These are phyloP conservation scores for Scolopax rusticola DNA, from an alignment of 2,797 vertebrate species.

Conservation along the genomic window DNA sequence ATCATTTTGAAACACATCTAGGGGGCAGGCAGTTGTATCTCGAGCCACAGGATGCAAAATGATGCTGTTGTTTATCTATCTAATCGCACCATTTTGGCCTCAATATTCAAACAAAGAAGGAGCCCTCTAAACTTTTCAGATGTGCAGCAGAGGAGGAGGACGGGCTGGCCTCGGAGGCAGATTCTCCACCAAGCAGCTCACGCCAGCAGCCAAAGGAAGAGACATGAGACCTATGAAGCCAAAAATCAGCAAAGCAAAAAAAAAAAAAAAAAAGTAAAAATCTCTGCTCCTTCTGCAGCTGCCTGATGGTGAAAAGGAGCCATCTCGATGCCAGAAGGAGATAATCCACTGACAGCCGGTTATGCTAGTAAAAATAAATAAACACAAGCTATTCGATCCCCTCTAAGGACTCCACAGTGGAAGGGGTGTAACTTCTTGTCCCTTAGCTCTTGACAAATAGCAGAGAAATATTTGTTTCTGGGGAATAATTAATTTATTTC, in stretches of 20 bases:
- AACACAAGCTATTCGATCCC: constrained; percentile 36
- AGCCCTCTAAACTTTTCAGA: not conserved
- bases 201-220: not conserved
- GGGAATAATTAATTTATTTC: constrained; percentile 19
- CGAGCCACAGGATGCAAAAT: not conserved
- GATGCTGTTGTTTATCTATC: not conserved
- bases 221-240: not conserved
- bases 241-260: not conserved
- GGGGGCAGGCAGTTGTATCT: not conserved
- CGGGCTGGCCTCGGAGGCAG: not conserved
- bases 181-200: not conserved
- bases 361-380: constrained; percentile 55
- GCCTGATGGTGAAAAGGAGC: constrained; percentile 25
- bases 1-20: not conserved
- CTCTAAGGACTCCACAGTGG: not conserved
- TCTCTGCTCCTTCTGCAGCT: constrained; percentile 34
- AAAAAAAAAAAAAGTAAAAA: not conserved
- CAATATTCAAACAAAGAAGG: not conserved
- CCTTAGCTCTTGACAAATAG: not conserved
- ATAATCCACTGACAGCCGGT: constrained; percentile 53
- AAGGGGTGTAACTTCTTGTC: not conserved
- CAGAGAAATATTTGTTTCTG: constrained; percentile 16
- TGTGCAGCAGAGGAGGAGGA: not conserved
- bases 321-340: constrained; percentile 36
- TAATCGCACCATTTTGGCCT: not conserved